Evolutionary conservation across 1,140 invertebrate genomes (phyloP).

Genomic region (Ridgeia piscesae): DNA sequence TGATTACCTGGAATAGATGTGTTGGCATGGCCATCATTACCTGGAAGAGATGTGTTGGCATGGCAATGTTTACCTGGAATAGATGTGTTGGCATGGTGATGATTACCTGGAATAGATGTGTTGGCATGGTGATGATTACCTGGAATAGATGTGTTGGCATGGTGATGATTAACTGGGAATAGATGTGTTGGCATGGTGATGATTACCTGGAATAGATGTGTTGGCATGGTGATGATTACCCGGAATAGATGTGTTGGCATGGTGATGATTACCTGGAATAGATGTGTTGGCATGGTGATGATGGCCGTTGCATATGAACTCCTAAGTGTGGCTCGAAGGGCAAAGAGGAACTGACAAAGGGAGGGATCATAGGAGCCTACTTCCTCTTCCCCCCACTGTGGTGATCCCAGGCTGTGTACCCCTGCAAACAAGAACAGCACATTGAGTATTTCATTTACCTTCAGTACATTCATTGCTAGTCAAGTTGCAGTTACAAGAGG

Average conservation of each 20-base stretch:
- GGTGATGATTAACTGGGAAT: slow-evolving; percentile 64
- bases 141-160: background rate
- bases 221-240: background rate
- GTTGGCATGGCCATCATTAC: too few relatives aligned
- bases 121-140: too few relatives aligned
- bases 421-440: slow-evolving; percentile 44
- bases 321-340: slow-evolving; percentile 70
- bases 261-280: slow-evolving; percentile 63
- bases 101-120: too few relatives aligned
- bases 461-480: background rate
- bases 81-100: too few relatives aligned
- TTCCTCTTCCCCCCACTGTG: slow-evolving; percentile 67
- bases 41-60: background rate
- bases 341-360: slow-evolving; percentile 75
- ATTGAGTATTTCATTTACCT: background rate
- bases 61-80: background rate
- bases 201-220: slow-evolving; percentile 56
- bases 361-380: slow-evolving; percentile 36
- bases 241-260: background rate
- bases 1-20: too few relatives aligned
- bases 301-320: slow-evolving; percentile 72
- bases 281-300: slow-evolving; percentile 75
- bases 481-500: background rate
- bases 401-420: slow-evolving; percentile 74
- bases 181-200: slow-evolving; percentile 77